phyloP scores from a whole-genome alignment of 1,140 invertebrate genomes.

The Anastatus disparis region DNA sequence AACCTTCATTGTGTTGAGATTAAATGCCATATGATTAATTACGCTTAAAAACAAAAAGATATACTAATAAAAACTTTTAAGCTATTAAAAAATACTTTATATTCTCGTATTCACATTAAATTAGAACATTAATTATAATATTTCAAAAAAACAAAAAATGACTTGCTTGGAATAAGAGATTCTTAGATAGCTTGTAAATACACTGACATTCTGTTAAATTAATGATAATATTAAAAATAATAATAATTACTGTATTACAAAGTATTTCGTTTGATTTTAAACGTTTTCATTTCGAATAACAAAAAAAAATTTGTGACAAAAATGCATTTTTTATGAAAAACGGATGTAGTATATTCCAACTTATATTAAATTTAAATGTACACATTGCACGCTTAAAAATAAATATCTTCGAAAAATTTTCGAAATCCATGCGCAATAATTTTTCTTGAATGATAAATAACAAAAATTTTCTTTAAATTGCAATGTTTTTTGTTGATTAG shows the following conservation, averaged over 20 bases:
- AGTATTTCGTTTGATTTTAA: background rate
- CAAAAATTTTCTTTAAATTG: too few relatives aligned
- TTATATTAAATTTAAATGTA: too few relatives aligned
- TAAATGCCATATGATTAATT: conserved; percentile 10
- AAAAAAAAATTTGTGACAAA: conserved; percentile 6
- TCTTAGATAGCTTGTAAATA: background rate
- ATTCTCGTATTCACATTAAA: conserved; percentile 1
- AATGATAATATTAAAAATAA: background rate
- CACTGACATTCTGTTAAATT: conserved; percentile 5
- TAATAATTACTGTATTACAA: background rate
- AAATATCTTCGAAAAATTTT: too few relatives aligned
- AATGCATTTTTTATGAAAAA: conserved; percentile 30
- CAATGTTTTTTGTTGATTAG: too few relatives aligned
- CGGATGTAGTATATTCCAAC: too few relatives aligned
- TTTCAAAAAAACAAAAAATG: background rate
- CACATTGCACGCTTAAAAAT: too few relatives aligned
- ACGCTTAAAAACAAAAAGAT: too few relatives aligned
- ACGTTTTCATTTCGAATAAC: background rate
- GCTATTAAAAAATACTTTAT: too few relatives aligned
- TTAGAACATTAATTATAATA: conserved; percentile 10
- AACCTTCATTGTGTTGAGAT: background rate
- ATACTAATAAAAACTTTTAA: too few relatives aligned
- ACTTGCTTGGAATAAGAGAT: conserved; percentile 31
- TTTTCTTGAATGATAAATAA: too few relatives aligned
- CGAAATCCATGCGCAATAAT: too few relatives aligned